Percentiles rank a stretch among this genome's conserved stretches.
Evolutionary conservation across 1,140 invertebrate species (phyloP).

Genomic region (Nasonia vitripennis): DNA sequence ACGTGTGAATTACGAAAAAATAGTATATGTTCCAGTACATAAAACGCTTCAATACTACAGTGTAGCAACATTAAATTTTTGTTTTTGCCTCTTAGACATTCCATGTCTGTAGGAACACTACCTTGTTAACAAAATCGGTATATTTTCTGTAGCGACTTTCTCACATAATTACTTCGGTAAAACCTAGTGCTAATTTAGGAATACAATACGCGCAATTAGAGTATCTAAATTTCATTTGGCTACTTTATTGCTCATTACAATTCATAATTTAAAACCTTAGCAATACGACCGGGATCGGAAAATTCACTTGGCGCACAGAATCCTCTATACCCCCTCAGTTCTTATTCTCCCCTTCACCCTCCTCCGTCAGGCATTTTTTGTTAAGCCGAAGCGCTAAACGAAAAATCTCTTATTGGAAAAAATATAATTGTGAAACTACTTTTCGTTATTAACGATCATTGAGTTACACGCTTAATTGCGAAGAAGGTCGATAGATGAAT

Average conservation of each 20-base stretch:
- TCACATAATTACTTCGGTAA: no score
- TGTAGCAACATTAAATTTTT: no score
- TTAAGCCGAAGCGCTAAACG: conserved; percentile 12
- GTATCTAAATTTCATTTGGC: conserved; percentile 4
- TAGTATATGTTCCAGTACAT: no score
- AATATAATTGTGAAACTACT: neutral
- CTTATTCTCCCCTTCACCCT: neutral
- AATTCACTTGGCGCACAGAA: conserved; percentile 7
- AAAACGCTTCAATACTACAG: no score
- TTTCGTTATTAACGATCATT: conserved; percentile 48
- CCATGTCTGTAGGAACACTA: no score
- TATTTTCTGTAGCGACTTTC: no score
- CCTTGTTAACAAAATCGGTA: no score
- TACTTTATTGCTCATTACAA: conserved; percentile 16
- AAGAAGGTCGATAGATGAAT: conserved; percentile 42
- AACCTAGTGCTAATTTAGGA: no score
- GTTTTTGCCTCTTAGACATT: no score
- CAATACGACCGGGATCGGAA: conserved; percentile 22
- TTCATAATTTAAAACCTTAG: conserved; percentile 23
- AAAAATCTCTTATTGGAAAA: conserved; percentile 48
- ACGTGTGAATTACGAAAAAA: no score
- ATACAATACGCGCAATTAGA: no score
- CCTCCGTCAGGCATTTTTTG: neutral
- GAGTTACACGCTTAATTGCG: conserved; percentile 46
- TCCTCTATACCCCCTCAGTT: no score